Base-by-base conservation (phyloP, 2,797 vertebrate genomes). In the Paedocypris micromegethes region DNA sequence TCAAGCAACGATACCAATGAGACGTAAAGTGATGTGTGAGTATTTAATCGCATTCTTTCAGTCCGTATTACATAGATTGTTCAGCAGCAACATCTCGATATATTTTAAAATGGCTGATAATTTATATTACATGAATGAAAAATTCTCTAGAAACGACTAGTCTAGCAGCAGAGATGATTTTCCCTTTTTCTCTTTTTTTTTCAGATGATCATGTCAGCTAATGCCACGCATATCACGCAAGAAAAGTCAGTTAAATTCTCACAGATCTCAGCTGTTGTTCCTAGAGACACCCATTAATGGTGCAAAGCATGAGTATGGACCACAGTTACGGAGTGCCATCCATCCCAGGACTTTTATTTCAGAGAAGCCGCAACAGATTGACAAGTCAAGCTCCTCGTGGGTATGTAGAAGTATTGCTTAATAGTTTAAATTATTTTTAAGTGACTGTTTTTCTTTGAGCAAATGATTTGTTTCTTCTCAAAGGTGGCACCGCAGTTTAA, bases 401-500 rank as follows among this genome's bases (percentile, higher is more conserved):
- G 94, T 97, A 88, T 80, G 38, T 52, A 8, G 0, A 43, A 8
- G 2, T 3, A 43, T 64, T 23, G 3, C 42, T 38, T 43, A 7
- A 47, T 3, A 45, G 49, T 49, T 9, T 57, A 44, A 7, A 39
- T 0, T 3, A 6, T 54, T 39, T 9, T 58, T 42, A 52, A 51
- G 9, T 57, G 41, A 59, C 3, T n/a, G 3, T 51, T 50, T 8
- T 23, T 41, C 38, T 54, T 39, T 5, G 37, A 2, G 6, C 48
- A 3, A 53, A 4, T 66, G 69, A 5, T 57, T 9, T 66, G 7
- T 53, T 75, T 74, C 23, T 23, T 23, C 23, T 23, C 23, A 64
- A 66, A 97, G 96, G 90, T 97, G 2, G 87, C 74, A 53, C 90
- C 93, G 61, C 88, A 98, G 49, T 97, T 98, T 83, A 90, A 91